Evolutionary conservation across 2,888 invertebrate genomes (phyloP), one percentile per base, ranked within the genome.

Genomic region (Brachyptera risi): DNA sequence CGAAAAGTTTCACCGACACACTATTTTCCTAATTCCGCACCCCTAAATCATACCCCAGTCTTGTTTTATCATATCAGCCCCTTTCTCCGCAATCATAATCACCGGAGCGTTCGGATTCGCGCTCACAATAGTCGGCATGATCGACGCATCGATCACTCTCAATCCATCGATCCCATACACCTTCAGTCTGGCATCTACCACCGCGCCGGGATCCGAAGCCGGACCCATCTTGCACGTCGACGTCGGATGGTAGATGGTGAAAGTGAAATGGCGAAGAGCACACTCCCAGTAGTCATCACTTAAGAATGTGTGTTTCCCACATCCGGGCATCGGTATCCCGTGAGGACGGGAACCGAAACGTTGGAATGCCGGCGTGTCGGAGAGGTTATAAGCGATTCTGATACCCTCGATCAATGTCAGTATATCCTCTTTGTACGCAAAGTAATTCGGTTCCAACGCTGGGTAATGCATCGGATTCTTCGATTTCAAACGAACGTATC

Each of bases 81-180:
- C 92, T 73, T 93, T 93, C 70, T 94, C 93, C 0, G 88, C 94
- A 57, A 94, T 92, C 91, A 93, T 93, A 47, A 94, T 91, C 1
- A 86, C 84, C 0, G 92, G 92, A 1, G 92, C 93, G 73, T 93
- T 93, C 0, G 93, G 92, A 76, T 94, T 93, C 0, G 93, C 93
- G 72, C 91, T 92, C 13, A 92, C 84, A 63, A 94, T 92, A 1
- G 82, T 85, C 0, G 93, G 93, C 92, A 94, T 93, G 57, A 94
- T 86, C 65, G 91, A 90, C 0, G 91, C 92, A 71, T 92, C 92
- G 0, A 87, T 86, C 0, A 92, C 90, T 63, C 92, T 79, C 23
- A 92, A 74, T 26, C 87, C 87, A 1, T 85, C 82, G 0, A 92
- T 83, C 0, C 92, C 92, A 66, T 90, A 85, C 1, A 92, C 91